Evolutionary conservation across 2,888 invertebrate genomes (phyloP).

Genomic region (Rhamnusium bicolor): DNA sequence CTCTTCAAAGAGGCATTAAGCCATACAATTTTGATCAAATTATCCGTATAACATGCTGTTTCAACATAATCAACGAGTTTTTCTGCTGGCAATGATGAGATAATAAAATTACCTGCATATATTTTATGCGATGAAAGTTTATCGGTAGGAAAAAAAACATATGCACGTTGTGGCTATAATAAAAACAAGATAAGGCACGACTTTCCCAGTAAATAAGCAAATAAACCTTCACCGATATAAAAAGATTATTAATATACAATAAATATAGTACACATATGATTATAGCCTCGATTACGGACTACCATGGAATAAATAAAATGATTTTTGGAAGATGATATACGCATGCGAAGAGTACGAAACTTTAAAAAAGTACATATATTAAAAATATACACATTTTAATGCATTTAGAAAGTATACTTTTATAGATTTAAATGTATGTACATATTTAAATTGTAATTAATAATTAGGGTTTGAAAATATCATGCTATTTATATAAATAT

Average conservation of each 20-base stretch:
- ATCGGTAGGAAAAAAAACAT: conserved; percentile 9
- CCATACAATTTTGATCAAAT: not conserved
- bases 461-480: no score
- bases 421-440: no score
- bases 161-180: conserved; percentile 3
- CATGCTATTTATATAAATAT: no score
- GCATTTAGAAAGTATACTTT: no score
- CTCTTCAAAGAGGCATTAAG: not conserved
- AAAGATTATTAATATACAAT: not conserved
- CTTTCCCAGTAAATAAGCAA: not conserved
- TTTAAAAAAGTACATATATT: no score
- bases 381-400: no score
- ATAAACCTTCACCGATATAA: not conserved
- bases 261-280: no score
- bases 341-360: no score
- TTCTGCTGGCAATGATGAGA: not conserved
- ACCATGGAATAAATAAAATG: no score
- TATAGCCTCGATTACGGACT: no score
- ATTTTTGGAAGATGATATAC: no score
- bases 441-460: no score
- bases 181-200: conserved; percentile 12
- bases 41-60: not conserved
- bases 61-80: not conserved
- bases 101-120: not conserved
- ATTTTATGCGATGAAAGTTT: not conserved